These are phyloP conservation scores for Trachymyrmex septentrionalis DNA, from an alignment of 1,140 invertebrate species.

Conservation along the genomic window DNA sequence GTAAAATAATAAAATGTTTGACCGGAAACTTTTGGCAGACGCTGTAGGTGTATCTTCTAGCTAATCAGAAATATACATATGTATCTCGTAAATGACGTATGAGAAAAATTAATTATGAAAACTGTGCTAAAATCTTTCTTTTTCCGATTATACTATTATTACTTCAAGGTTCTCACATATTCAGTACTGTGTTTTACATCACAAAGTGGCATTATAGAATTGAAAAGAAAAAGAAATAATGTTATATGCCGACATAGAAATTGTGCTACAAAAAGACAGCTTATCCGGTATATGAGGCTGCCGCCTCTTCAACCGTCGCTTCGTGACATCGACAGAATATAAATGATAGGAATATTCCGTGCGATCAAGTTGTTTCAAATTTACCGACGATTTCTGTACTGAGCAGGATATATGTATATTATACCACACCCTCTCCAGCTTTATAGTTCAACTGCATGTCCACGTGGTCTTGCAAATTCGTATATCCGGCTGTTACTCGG, in stretches of 20 bases:
- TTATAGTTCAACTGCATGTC: slow-evolving; percentile 25
- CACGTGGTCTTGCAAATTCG: slow-evolving; percentile 30
- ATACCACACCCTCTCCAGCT: neutral
- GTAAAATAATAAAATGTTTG: too few relatives aligned
- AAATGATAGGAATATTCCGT: slow-evolving; percentile 18
- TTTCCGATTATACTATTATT: neutral
- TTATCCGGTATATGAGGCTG: slow-evolving; percentile 11
- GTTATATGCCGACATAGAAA: neutral
- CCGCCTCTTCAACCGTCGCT: neutral
- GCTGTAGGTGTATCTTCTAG: too few relatives aligned
- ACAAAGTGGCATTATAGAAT: slow-evolving; percentile 9
- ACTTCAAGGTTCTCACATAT: neutral
- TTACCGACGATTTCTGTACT: neutral
- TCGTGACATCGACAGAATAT: slow-evolving; percentile 27
- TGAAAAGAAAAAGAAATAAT: slow-evolving; percentile 23
- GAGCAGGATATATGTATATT: slow-evolving; percentile 32
- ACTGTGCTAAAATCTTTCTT: neutral
- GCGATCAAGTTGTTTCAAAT: slow-evolving; percentile 21
- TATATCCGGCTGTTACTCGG: slow-evolving; percentile 28
- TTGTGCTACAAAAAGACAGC: neutral
- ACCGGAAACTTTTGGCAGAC: too few relatives aligned
- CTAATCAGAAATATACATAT: neutral
- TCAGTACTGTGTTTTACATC: neutral
- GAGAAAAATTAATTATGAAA: neutral
- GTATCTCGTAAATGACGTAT: neutral